Evolutionary conservation across 2,113 vertebrate genomes (phyloP).

Genomic region (Antechinus stuartii): DNA sequence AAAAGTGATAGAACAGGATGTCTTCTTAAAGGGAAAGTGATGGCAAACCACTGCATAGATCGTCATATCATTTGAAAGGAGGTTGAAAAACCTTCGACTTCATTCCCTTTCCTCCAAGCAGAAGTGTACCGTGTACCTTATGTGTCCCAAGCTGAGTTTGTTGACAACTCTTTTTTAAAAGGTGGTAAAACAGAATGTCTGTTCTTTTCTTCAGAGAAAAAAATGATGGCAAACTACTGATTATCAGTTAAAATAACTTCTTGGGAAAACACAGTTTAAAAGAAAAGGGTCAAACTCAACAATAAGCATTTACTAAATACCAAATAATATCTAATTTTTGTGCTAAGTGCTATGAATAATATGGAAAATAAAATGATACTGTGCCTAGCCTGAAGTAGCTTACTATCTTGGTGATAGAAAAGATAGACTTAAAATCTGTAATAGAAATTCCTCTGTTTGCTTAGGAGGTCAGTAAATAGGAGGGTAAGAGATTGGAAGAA

Average conservation of each 20-base stretch:
- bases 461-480: neutral
- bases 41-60: too few relatives aligned
- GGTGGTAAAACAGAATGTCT: neutral
- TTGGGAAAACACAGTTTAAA: too few relatives aligned
- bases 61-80: neutral
- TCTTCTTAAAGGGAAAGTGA: too few relatives aligned
- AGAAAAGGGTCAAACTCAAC: neutral
- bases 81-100: neutral
- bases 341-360: neutral
- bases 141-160: neutral
- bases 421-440: neutral
- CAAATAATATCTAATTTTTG: neutral
- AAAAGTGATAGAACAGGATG: too few relatives aligned
- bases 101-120: neutral
- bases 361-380: neutral
- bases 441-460: neutral
- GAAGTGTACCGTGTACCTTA: neutral
- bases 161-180: neutral
- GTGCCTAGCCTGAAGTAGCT: neutral
- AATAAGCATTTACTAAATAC: neutral
- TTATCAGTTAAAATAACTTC: neutral
- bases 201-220: neutral
- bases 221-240: neutral
- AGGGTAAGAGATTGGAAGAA: neutral
- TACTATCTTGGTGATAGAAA: neutral